Evolutionary conservation across 2,888 invertebrate species (phyloP).

Genomic region (Dryobotodes eremita): DNA sequence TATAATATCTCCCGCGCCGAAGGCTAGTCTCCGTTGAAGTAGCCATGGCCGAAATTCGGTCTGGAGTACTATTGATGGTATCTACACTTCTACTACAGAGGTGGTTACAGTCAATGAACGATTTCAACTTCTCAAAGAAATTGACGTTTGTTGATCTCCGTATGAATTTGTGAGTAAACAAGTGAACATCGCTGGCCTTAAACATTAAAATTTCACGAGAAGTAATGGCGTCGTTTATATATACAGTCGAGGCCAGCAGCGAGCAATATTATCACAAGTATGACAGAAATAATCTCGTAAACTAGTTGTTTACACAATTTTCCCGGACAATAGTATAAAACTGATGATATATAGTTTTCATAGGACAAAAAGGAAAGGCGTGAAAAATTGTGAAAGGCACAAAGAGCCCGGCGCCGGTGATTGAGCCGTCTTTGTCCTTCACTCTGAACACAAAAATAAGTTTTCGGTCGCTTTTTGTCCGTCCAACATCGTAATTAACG

Average conservation of each 20-base stretch:
- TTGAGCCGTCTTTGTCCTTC: conserved; percentile 57
- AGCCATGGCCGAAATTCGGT: background rate
- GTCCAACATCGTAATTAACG: conserved; percentile 53
- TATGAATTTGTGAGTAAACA: conserved; percentile 44
- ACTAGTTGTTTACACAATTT: background rate
- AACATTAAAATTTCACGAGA: conserved; percentile 25
- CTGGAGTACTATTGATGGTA: background rate
- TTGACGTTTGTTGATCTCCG: conserved; percentile 15
- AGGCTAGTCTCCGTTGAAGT: background rate
- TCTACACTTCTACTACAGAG: background rate
- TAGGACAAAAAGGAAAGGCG: conserved; percentile 33
- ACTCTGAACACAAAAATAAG: conserved; percentile 35
- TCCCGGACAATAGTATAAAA: background rate
- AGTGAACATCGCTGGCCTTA: conserved; percentile 25
- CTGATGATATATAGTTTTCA: background rate
- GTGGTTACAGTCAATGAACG: background rate
- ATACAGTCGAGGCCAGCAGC: conserved; percentile 38
- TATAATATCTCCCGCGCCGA: background rate
- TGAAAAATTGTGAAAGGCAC: conserved; percentile 65
- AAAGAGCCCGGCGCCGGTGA: conserved; percentile 55
- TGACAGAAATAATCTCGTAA: conserved; percentile 24
- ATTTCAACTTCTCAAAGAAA: background rate
- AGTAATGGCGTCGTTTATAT: conserved; percentile 52
- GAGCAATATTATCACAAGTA: conserved; percentile 14
- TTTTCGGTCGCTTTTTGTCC: conserved; percentile 49